Evolutionary conservation across 2,888 invertebrate species (phyloP), one percentile per base, ranked within the genome.

Genomic region (Gisinianus flammeolus): DNA sequence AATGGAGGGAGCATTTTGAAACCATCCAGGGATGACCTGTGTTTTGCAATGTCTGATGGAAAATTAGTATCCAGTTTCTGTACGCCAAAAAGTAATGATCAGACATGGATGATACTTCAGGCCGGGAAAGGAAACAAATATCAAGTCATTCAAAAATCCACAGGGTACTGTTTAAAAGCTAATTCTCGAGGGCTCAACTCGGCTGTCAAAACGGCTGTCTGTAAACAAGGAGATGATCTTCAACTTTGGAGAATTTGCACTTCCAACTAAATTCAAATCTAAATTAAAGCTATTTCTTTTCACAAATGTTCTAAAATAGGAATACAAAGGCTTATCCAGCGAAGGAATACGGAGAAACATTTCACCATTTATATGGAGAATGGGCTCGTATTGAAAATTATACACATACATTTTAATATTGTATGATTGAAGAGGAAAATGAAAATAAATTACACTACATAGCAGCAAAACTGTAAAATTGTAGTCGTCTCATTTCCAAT

Each of bases 181-280:
- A n/a, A 1, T 28, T 64, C 62, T 26, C 10, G 26, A 24, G 26
- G 26, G 5, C 6, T 16, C 16, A 58, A 58, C 22, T 2, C 62
- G 5, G 4, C 12, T 6, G 33, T 67, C 31, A 67, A 2, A 19
- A n/a, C 22, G 4, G 67, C 28, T 8, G 8, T 5, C 16, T 67
- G 67, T 31, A 31, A 22, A 33, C 16, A 31, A 4, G 35, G 31
- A 8, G 33, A 67, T 22, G 35, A 67, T 12, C 28, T 33, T 22
- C 67, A 67, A 67, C 67, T 26, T 0, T 67, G 67, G 67, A 67
- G 33, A 67, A 22, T 67, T 67, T 67, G 67, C 16, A 67, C 67
- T 26, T 67, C 67, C n/a, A 22, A 67, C 10, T 54, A 16, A n/a
- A 54, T 44, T 44, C 44, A 44, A 10, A 10, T 44, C 44, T 44